Evolutionary conservation across 1,140 invertebrate genomes (phyloP), one percentile per base, ranked within the genome.

Genomic region (Zaprionus nigranus): DNA sequence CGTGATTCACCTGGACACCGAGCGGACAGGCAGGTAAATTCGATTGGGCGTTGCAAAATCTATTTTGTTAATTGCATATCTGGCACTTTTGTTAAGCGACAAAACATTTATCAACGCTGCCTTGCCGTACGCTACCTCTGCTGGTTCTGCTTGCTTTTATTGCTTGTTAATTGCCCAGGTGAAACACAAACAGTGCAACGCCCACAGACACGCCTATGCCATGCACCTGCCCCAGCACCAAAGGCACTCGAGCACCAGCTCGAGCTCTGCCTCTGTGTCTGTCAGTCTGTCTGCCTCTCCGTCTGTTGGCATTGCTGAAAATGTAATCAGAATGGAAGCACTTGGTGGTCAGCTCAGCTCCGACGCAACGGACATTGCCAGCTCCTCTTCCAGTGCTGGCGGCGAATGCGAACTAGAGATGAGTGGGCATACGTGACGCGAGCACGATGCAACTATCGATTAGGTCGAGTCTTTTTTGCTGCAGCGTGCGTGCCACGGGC

Each of bases 141-240:
- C 36, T 36, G 40, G 36, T 24, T 56, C 4, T 69, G 68, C 67
- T 68, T 79, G 82, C 78, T 69, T 90, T 88, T 90, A 88, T 90
- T 88, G 85, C 85, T 81, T 90, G 85, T 88, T 88, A 88, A 88
- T 88, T 88, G 85, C 81, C 85, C 69, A 79, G 75, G 75, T 79
- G 81, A 75, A 84, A 73, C 73, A 88, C 85, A 90, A 82, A 81
- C 75, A 84, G 73, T 68, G 57, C 62, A 49, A 78, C 82, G 66
- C 82, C 80, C 83, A 56, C 64, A 54, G 78, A 69, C 77, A 87
- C 83, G 77, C 83, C 81, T 59, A 61, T 67, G 59, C 64, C 65
- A 68, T 79, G 78, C 84, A 90, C 68, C 71, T 75, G 84, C 78
- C 64, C 17, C 46, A 49, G 46, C 46, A 9, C n/a, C 46, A 40